Base-by-base conservation (phyloP, 1,140 invertebrate species). In the Drosophila kurseongensis region DNA sequence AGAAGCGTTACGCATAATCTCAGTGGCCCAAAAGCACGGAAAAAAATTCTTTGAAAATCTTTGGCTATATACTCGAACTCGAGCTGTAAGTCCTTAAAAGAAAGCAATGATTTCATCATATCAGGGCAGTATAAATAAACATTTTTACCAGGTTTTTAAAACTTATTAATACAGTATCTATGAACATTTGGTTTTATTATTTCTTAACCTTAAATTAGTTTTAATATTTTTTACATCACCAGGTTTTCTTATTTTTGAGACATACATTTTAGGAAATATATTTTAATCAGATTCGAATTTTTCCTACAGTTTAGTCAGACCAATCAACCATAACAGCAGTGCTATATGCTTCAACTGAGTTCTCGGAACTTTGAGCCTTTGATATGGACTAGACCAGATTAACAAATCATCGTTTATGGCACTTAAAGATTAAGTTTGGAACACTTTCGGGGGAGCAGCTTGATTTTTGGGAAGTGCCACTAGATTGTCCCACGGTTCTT, bases 331-430 rank as follows among this genome's bases (percentile, higher is more conserved):
- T 16, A 16, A 4, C 10, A 29, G 2, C 3, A n/a, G 13, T 3
- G 4, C 12, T 13, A 10, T 18, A 36, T 14, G 18, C 5, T 57
- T n/a, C 4, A 29, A 38, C 7, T 41, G 4, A 36, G 6, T 69
- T 69, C 36, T 69, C 10, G 29, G 45, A 68, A 68, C 27, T 18
- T 12, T n/a, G 8, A 32, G 18, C 9, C 50, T 36, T 48, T 69
- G 36, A 48, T 16, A 38, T 18, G 61, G 0, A 13, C 7, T 32
- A 32, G 29, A 32, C 8, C 6, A 7, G 29, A 6, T 32, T 32
- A 32, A 32, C 23, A 32, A 32, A 14, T 40, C 18, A 68, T 47
- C 16, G 38, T 32, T 38, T 63, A 45, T 13, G 63, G 5, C 16
- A 50, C 16, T 50, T 65, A 8, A 4, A 8, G 32, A 40, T 23